Evolutionary conservation across 2,888 invertebrate species (phyloP), one percentile per base, ranked within the genome.

Genomic region (Cantharis rufa): DNA sequence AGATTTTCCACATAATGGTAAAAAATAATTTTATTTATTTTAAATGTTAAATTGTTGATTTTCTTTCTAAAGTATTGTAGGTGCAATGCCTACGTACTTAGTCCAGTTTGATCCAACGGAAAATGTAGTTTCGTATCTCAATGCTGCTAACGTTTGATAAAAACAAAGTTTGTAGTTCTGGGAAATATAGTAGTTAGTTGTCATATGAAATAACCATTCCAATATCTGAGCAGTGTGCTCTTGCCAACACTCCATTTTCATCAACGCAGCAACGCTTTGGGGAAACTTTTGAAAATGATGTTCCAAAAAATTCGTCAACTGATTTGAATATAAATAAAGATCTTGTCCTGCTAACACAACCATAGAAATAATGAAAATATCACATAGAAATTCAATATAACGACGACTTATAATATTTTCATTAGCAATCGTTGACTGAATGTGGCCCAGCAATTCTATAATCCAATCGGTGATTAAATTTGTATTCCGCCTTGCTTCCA

Each of bases 371-470:
- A 92, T 90, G 80, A 94, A 91, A 81, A 94, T 89, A 82, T 93
- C 92, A 82, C 92, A 91, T 0, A 93, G 88, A 86, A 92, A 94
- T 32, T 87, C 80, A 28, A 88, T 83, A 72, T 85, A 83, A 77
- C 84, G 82, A 21, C 80, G 72, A 32, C 82, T 80, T 15, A 79
- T 83, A n/a, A n/a, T n/a, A 75, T 84, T 81, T 83, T 87, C 91
- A 85, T 92, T 92, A 0, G 91, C 91, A 75, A 93, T 89, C 15
- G 91, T 89, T 13, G 91, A 90, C 84, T 94, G 93, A 61, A 94
- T 92, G 80, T 92, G 90, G 10, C 92, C 91, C 87, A 94, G 90
- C n/a, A 94, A 88, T 82, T 94, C 93, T 79, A 92, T 86, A 75
- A 92, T 89, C 94, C 94, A 95, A 66, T 77, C 74, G 64, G 79